phyloP scores from a whole-genome alignment of 2,797 vertebrate genomes.

The Chelon auratus region DNA sequence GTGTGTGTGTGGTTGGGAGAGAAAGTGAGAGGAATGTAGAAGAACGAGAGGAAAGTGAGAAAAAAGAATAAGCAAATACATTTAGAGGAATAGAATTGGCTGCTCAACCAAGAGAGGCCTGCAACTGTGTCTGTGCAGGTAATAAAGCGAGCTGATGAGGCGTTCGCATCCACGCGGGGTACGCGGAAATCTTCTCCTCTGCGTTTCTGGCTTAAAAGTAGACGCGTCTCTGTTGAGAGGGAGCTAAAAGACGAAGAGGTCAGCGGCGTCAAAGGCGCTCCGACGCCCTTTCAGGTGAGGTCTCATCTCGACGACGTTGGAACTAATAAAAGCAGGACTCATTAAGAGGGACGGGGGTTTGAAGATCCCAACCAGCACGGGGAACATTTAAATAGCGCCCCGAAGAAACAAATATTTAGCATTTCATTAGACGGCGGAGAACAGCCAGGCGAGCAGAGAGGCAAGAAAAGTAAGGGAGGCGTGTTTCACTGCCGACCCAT shows the following conservation, averaged over 20 bases:
- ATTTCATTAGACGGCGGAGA: slow-evolving; percentile 67
- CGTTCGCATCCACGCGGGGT: slow-evolving; percentile 56
- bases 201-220: slow-evolving; percentile 43
- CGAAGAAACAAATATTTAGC: slow-evolving; percentile 74
- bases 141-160: slow-evolving; percentile 83
- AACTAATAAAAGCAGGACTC: slow-evolving; percentile 47
- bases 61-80: slow-evolving; percentile 65
- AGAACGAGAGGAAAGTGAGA: slow-evolving; percentile 39
- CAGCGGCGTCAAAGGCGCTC: slow-evolving; percentile 24
- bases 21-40: slow-evolving; percentile 16
- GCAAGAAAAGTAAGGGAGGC: slow-evolving; percentile 33
- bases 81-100: slow-evolving; percentile 70
- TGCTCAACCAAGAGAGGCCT: slow-evolving; percentile 70
- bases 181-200: slow-evolving; percentile 53
- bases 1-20: neutral
- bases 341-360: slow-evolving; percentile 45
- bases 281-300: slow-evolving; percentile 21
- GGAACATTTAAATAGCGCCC: slow-evolving; percentile 58
- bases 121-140: slow-evolving; percentile 71
- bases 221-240: slow-evolving; percentile 7
- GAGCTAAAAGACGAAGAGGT: neutral
- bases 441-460: slow-evolving; percentile 26
- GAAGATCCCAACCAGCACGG: slow-evolving; percentile 43
- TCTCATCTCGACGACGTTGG: slow-evolving; percentile 20
- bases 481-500: slow-evolving; percentile 65